Evolutionary conservation across 2,113 vertebrate species (phyloP).

Genomic region (Etheostoma spectabile): DNA sequence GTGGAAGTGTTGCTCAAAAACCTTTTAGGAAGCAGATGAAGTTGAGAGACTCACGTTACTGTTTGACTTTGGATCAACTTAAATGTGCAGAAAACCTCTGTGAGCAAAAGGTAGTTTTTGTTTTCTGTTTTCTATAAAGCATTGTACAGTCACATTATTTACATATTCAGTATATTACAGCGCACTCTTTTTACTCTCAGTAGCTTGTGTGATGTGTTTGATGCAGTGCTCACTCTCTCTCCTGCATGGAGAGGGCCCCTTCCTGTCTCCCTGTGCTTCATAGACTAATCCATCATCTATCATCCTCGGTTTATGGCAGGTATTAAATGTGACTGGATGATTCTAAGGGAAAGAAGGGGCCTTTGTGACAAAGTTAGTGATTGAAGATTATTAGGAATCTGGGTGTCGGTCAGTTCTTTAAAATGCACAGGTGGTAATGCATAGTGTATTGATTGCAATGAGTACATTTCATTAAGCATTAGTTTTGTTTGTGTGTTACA

Average conservation of each 20-base stretch:
- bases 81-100: slow-evolving; percentile 59
- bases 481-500: slow-evolving; percentile 44
- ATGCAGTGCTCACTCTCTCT: slow-evolving; percentile 74
- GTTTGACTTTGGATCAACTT: slow-evolving; percentile 55
- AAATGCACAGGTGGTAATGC: slow-evolving; percentile 41
- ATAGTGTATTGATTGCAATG: slow-evolving; percentile 42
- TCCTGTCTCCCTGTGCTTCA: slow-evolving; percentile 69
- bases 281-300: slow-evolving; percentile 49
- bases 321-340: slow-evolving; percentile 47
- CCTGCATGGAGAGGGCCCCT: slow-evolving; percentile 53
- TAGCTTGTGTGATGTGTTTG: slow-evolving; percentile 79
- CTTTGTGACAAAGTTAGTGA: slow-evolving; percentile 39
- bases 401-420: slow-evolving; percentile 25
- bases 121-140: slow-evolving; percentile 77
- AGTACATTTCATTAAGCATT: slow-evolving; percentile 11
- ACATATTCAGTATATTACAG: slow-evolving; percentile 85
- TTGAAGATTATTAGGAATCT: slow-evolving; percentile 25
- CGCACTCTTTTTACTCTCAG: slow-evolving; percentile 78
- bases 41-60: slow-evolving; percentile 19
- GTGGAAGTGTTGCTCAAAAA: slow-evolving; percentile 6
- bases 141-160: slow-evolving; percentile 86
- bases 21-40: slow-evolving; percentile 28
- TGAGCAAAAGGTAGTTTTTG: slow-evolving; percentile 67
- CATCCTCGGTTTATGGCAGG: slow-evolving; percentile 51
- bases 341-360: slow-evolving; percentile 50